Base-by-base conservation (phyloP, 2,888 invertebrate species). In the Lasius platythorax region DNA sequence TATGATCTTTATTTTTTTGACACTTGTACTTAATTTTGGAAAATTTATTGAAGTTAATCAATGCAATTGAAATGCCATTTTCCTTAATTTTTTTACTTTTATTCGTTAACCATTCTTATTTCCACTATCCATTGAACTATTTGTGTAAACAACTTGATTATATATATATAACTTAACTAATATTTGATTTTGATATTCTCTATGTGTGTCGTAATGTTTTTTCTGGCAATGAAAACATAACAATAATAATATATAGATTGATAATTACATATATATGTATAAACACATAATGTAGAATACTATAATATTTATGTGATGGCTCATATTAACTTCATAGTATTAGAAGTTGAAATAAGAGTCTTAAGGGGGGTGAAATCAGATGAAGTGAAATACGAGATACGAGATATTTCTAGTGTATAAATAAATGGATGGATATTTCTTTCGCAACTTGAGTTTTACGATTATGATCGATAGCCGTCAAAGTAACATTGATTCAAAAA, bases 401-500 rank as follows among this genome's bases (percentile, higher is more conserved):
- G 12, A 28, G 11, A 33, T 43, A 74, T 72, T 56, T 53, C 9
- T 33, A 37, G 8, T 37, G 15, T 0, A 15, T 53, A 40, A n/a
- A 56, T 23, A 15, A 61, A 28, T 40, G 11, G 12, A 3, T 23
- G 37, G 3, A 28, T 40, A 8, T 40, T 63, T 3, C 23, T 43
- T 43, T 2, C n/a, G 28, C n/a, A 43, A 30, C 9, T 74, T 30
- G 2, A 37, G 33, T 64, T 66, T 66, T 23, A 46, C 15, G 3
- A 56, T 30, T 30, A 23, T 50, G 73, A 46, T 79, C 79, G n/a
- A 73, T 67, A 40, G 15, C 56, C 37, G 61, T 73, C 37, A 46
- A 43, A 63, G 43, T n/a, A 43, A 58, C 23, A 33, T 79, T 72
- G 72, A 61, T 79, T 72, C 43, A 79, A 72, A 81, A 73, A 81